phyloP scores from a whole-genome alignment of 2,113 vertebrate species.

The Dinomys branickii region DNA sequence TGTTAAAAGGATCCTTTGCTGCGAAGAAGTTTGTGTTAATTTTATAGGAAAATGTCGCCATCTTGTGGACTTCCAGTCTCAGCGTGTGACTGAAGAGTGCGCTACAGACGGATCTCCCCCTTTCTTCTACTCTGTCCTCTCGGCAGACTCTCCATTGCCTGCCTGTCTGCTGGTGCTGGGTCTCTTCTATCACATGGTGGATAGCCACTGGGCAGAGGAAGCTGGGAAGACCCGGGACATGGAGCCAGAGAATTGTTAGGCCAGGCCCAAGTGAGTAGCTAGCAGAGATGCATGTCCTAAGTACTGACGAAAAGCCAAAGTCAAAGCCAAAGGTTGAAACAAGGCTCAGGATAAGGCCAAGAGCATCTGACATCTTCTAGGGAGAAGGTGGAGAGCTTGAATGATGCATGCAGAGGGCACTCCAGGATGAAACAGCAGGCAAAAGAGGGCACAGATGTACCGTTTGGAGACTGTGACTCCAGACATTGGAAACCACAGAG shows the following conservation, averaged over 20 bases:
- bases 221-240: neutral
- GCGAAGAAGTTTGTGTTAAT: too few relatives aligned
- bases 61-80: conserved; percentile 8
- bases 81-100: neutral
- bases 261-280: neutral
- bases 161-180: neutral
- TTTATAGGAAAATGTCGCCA: conserved; percentile 38
- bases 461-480: neutral
- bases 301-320: neutral
- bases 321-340: neutral
- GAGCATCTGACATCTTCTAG: neutral
- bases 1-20: too few relatives aligned
- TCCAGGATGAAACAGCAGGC: neutral
- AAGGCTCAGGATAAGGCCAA: neutral
- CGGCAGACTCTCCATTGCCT: neutral
- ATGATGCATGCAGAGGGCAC: neutral
- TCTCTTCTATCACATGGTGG: neutral
- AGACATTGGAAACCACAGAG: neutral
- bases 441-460: neutral
- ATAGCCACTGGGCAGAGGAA: neutral
- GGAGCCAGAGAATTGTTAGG: neutral
- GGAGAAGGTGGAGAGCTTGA: neutral
- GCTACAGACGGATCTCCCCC: neutral
- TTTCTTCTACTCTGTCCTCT: neutral
- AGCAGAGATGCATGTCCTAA: neutral